These are phyloP conservation scores for Mirza zaza DNA, from an alignment of 2,113 vertebrate genomes.

Conservation along the genomic window DNA sequence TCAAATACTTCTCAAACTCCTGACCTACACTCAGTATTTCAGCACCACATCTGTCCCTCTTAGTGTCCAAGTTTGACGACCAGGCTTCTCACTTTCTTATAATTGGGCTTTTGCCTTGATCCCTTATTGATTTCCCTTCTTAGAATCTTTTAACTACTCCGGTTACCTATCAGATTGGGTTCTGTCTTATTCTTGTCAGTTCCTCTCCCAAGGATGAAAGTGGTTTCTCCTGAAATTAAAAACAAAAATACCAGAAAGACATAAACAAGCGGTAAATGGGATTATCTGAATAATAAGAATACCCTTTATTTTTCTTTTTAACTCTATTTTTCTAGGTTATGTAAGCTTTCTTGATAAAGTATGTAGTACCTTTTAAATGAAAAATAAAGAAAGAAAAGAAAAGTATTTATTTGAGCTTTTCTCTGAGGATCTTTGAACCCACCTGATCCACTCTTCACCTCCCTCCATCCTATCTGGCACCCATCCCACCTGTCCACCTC, in stretches of 20 bases:
- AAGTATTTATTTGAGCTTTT: not conserved
- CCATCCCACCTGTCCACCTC: not conserved
- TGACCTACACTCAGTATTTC: too few relatives aligned
- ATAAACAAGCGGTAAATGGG: not conserved
- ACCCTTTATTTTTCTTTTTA: not conserved
- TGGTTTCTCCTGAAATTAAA: conserved; percentile 5
- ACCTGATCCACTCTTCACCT: not conserved
- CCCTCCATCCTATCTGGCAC: rapidly evolving
- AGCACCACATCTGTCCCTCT: too few relatives aligned
- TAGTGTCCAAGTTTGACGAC: too few relatives aligned
- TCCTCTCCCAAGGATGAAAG: not conserved
- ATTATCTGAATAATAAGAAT: not conserved
- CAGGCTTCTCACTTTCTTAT: too few relatives aligned
- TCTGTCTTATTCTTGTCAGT: not conserved
- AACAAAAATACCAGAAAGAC: not conserved
- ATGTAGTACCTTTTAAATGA: not conserved
- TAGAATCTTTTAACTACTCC: not conserved
- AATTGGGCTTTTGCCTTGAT: not conserved
- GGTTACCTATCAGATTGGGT: not conserved
- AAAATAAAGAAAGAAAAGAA: not conserved
- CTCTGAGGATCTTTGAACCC: conserved; percentile 36
- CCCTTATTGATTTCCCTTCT: not conserved
- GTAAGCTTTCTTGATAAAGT: not conserved
- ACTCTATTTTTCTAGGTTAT: not conserved
- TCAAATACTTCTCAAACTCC: not conserved